A percentile compares a stretch with the other conserved stretches of the same genome.
phyloP scores from a whole-genome alignment of 2,113 vertebrate genomes.

The Copsychus sechellarum region DNA sequence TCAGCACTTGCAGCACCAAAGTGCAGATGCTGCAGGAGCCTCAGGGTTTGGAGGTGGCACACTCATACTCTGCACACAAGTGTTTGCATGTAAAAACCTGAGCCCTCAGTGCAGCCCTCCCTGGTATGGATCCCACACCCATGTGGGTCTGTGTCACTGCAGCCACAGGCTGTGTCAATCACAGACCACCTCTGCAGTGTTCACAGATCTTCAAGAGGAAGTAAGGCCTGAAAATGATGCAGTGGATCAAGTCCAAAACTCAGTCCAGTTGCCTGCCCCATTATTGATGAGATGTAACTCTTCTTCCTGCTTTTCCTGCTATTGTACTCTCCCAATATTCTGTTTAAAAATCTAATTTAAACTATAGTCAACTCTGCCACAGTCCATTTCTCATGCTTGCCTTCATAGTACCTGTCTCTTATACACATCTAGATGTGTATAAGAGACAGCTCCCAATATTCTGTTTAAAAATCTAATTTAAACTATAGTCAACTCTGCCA shows the following conservation, averaged over 20 bases:
- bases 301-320: not conserved
- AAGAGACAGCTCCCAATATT: too few relatives aligned
- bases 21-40: not conserved
- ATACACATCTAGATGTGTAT: too few relatives aligned
- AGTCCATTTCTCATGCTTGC: not conserved
- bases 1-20: not conserved
- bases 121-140: not conserved
- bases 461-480: too few relatives aligned
- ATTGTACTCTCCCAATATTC: not conserved
- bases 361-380: too few relatives aligned
- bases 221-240: not conserved
- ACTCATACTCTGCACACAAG: accelerated
- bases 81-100: not conserved
- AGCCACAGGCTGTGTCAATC: not conserved
- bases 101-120: not conserved
- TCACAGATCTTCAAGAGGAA: not conserved
- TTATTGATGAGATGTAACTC: not conserved
- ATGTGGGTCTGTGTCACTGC: not conserved
- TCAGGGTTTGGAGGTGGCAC: not conserved
- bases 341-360: too few relatives aligned
- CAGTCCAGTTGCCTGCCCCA: not conserved
- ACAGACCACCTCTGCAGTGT: not conserved
- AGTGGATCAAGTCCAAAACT: not conserved
- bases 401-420: not conserved
- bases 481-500: not conserved